Percentiles rank a stretch among this genome's conserved stretches.
phyloP scores from a whole-genome alignment of 2,797 vertebrate species.

The Erithacus rubecula region DNA sequence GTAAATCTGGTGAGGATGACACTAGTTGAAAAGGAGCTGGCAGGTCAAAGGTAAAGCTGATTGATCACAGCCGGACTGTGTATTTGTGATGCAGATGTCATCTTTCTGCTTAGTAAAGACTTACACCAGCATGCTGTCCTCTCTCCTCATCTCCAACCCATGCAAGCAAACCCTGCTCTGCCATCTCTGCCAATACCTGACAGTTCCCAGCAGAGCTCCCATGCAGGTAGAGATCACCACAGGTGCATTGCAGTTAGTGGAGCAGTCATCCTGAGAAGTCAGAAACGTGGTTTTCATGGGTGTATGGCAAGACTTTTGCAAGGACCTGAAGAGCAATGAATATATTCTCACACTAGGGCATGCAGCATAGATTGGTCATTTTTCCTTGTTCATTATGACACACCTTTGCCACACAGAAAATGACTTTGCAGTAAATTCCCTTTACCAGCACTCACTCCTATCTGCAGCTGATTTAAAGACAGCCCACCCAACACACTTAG shows the following conservation, averaged over 20 bases:
- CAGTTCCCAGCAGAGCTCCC: not conserved
- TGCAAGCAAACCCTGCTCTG: not conserved
- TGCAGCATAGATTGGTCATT: fast-evolving
- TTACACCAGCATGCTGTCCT: not conserved
- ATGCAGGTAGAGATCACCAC: not conserved
- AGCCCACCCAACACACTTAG: not conserved
- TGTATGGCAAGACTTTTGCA: not conserved
- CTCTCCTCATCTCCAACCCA: not conserved
- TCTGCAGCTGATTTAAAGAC: not conserved
- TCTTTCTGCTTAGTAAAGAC: not conserved
- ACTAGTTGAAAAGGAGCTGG: not conserved
- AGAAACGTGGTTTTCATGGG: not conserved
- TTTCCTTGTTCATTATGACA: fast-evolving
- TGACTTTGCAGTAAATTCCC: not conserved
- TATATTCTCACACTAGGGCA: not conserved
- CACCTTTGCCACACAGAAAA: not conserved
- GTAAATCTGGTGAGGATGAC: not conserved
- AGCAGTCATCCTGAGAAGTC: not conserved
- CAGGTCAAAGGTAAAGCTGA: not conserved
- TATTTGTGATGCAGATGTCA: not conserved
- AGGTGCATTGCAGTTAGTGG: not conserved
- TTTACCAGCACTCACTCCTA: not conserved
- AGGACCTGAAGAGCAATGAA: not conserved
- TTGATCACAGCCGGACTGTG: not conserved
- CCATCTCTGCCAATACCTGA: not conserved